Percentiles rank a stretch among this genome's conserved stretches.
Evolutionary conservation across 2,888 invertebrate species (phyloP).

Genomic region (Heliconius aoede): DNA sequence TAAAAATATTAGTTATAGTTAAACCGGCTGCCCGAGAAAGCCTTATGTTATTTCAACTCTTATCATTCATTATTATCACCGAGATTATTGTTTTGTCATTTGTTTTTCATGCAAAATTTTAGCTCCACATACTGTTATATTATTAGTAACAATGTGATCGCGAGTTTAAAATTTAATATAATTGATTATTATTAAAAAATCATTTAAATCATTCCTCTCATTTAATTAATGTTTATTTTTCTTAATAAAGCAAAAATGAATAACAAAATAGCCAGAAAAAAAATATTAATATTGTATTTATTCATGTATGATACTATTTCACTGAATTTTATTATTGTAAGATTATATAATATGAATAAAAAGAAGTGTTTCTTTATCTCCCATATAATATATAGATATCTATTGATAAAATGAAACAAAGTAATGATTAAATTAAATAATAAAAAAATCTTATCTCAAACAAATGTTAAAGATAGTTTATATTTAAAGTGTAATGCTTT

Average conservation of each 20-base stretch:
- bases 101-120: constrained; percentile 40
- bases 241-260: constrained; percentile 64
- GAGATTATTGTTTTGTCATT: constrained; percentile 40
- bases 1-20: constrained; percentile 52
- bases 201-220: constrained; percentile 80
- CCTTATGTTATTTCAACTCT: constrained; percentile 45
- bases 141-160: constrained; percentile 55
- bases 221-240: constrained; percentile 66
- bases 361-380: constrained; percentile 53
- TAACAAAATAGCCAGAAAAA: constrained; percentile 66
- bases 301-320: constrained; percentile 83
- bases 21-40: constrained; percentile 53
- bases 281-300: constrained; percentile 82
- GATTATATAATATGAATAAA: constrained; percentile 78
- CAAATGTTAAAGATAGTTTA: too few species aligned
- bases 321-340: constrained; percentile 82
- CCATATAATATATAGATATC: too few species aligned
- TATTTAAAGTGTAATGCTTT: too few species aligned
- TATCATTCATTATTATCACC: constrained; percentile 45
- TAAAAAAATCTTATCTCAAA: too few species aligned
- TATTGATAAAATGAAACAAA: too few species aligned
- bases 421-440: too few species aligned
- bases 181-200: constrained; percentile 54
- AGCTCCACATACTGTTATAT: constrained; percentile 58
- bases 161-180: constrained; percentile 51